Conservation (phyloP, 1,140 invertebrate genomes). For the Magallana gigas region DNA sequence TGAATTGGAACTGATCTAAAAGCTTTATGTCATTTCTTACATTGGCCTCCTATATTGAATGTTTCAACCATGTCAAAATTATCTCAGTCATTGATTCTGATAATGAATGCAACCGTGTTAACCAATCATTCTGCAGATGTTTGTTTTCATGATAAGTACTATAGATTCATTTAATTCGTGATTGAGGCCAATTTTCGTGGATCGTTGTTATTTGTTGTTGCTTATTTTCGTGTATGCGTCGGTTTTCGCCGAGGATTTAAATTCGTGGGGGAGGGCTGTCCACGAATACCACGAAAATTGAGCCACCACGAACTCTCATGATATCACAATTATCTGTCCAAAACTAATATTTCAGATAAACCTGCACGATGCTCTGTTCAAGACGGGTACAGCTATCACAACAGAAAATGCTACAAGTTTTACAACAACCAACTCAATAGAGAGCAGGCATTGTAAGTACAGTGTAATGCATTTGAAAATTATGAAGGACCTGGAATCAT, state of each 20-base stretch:
- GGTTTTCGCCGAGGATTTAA: no score
- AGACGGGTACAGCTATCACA: conserved; percentile 1
- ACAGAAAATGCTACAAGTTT: conserved; percentile 10
- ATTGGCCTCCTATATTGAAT: no score
- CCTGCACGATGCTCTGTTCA: conserved; percentile 1
- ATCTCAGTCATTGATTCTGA: no score
- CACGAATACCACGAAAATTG: neutral
- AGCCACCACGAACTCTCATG: neutral
- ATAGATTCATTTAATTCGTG: no score
- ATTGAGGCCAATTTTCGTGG: neutral
- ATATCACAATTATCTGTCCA: neutral
- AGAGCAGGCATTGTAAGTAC: neutral
- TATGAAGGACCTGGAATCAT: neutral
- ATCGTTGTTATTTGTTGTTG: neutral
- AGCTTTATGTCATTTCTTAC: no score
- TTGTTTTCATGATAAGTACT: no score
- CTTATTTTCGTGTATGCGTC: no score
- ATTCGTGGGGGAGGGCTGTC: no score
- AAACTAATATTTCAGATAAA: neutral
- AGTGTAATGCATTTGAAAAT: neutral
- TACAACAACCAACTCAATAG: neutral
- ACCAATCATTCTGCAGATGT: no score
- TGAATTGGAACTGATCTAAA: no score
- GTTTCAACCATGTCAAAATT: no score
- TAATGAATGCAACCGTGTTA: no score